Base-by-base conservation (phyloP, 2,113 vertebrate genomes). In the Pelecanoides urinatrix region DNA sequence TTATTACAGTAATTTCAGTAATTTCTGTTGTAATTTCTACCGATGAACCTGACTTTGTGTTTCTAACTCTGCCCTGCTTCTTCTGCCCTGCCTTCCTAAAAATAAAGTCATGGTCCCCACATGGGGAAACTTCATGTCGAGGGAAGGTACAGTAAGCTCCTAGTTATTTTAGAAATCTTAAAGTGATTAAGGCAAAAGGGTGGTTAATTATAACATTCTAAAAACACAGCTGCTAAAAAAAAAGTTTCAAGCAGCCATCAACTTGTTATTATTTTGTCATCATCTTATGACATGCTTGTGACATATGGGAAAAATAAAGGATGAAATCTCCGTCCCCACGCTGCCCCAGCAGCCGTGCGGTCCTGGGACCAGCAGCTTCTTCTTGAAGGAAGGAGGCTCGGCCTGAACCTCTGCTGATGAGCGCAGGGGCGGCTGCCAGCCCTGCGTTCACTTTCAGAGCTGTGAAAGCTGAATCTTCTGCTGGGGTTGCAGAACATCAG, bases 231-330 rank as follows among this genome's bases (percentile, higher is more conserved):
- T 91, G 85, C 90, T 83, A 85, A 87, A 91, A 67, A 66, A 53
- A 59, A 82, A 86, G 75, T 94, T 96, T 94, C 76, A 82, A 93
- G 83, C 91, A 94, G 61, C 73, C 68, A 86, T 73, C 66, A 79
- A 89, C 42, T 76, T 65, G 11, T 89, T 92, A 86, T 81, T 90
- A 76, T 91, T 96, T 88, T 88, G 93, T 91, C 76, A 84, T 90
- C 80, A n/a, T 91, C 80, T 76, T 53, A 63, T 49, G 79, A 77
- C 82, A 90, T 55, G 34, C 58, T 76, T 74, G 47, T 2, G 27
- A 85, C 76, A 92, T 66, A 86, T 71, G 90, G 85, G 72, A 84
- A 71, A 94, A 96, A 93, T 42, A 79, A 68, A 90, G 90, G 78
- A 53, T 58, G 59, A 81, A 67, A 32, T 84, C 53, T 81, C 45